These are phyloP conservation scores for Anoura caudifer DNA, from an alignment of 2,113 vertebrate genomes.

Conservation along the genomic window DNA sequence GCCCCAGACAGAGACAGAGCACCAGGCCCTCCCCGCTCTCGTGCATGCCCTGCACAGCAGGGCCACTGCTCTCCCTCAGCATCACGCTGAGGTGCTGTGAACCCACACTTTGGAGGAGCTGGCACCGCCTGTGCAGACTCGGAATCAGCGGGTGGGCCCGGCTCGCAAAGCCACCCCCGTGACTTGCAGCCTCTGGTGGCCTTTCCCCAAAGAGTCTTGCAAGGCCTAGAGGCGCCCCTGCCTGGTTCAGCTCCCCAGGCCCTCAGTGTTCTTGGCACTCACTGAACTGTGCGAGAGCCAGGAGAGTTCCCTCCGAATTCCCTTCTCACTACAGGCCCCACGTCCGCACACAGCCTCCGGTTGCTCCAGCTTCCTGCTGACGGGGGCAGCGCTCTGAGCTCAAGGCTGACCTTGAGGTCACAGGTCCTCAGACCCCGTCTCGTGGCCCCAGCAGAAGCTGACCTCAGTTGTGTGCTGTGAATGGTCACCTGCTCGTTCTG, in stretches of 20 bases:
- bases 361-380: not conserved
- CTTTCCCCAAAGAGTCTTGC: not conserved
- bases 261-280: not conserved
- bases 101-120: too few relatives aligned
- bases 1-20: not conserved
- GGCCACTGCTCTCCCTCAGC: not conserved
- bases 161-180: not conserved
- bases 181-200: rapidly evolving
- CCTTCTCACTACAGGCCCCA: not conserved
- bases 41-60: not conserved
- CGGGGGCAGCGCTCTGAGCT: not conserved
- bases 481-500: not conserved
- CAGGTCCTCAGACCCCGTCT: not conserved
- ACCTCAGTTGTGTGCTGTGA: rapidly evolving
- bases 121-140: rapidly evolving
- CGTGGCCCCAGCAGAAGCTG: not conserved
- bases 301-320: not conserved
- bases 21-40: not conserved
- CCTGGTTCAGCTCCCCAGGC: not conserved
- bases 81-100: too few relatives aligned
- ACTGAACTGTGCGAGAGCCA: not conserved
- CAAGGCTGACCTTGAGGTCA: not conserved
- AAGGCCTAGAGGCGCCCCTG: not conserved
- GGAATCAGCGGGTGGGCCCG: not conserved
- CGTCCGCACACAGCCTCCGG: rapidly evolving